phyloP scores from a whole-genome alignment of 2,113 vertebrate species.

The Taurulus bubalis region DNA sequence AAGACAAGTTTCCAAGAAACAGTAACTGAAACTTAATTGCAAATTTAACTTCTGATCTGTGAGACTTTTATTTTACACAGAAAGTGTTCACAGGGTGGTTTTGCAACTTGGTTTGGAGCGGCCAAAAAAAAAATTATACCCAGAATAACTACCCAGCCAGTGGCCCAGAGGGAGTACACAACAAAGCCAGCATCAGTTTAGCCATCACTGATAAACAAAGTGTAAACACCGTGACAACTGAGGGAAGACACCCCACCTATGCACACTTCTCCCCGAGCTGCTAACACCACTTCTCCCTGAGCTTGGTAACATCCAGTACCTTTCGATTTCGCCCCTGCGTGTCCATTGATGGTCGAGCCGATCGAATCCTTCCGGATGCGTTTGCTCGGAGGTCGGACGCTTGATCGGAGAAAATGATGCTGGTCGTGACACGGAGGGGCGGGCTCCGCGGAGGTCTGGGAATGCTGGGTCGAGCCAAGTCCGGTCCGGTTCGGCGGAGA shows the following conservation, averaged over 20 bases:
- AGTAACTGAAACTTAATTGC: neutral
- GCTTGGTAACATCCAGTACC: conserved; percentile 86
- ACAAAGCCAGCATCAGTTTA: conserved; percentile 15
- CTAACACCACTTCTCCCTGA: neutral
- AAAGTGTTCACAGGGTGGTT: conserved; percentile 21
- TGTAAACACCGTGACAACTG: conserved; percentile 21
- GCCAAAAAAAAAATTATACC: neutral
- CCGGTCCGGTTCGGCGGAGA: conserved; percentile 75
- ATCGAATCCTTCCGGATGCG: conserved; percentile 95
- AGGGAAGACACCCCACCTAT: conserved; percentile 32
- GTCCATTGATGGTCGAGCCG: conserved; percentile 86
- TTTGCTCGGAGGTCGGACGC: conserved; percentile 97
- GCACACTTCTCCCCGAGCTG: neutral
- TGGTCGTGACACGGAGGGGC: conserved; percentile 91
- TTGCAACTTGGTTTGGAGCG: conserved; percentile 29
- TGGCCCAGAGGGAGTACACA: conserved; percentile 13
- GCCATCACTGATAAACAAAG: conserved; percentile 29
- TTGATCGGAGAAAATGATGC: conserved; percentile 99
- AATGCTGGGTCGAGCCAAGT: conserved; percentile 62
- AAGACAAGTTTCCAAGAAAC: neutral
- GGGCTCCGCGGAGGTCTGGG: conserved; percentile 78
- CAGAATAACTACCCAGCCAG: conserved; percentile 1
- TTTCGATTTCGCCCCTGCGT: conserved; percentile 87
- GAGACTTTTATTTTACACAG: neutral
- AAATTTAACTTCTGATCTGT: neutral